Base-by-base conservation (phyloP, 1,140 invertebrate species). In the Artemia franciscana region DNA sequence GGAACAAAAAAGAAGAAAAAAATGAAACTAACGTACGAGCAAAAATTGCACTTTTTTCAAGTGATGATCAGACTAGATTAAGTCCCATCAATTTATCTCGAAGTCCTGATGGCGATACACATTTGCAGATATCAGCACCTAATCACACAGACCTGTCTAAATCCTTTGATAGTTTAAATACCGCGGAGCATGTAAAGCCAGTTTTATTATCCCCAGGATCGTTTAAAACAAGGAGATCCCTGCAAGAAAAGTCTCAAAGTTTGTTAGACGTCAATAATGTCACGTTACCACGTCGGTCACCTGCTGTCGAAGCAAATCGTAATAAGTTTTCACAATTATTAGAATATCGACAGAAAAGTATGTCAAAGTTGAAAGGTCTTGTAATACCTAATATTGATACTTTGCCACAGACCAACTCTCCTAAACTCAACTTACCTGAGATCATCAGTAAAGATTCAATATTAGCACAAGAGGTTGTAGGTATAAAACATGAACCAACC, bases 41-140 rank as follows among this genome's bases (percentile, higher is more conserved):
- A 69, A 88, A 88, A 73, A 90, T 90, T 67, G 86, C 86, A 39
- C 86, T 89, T 83, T 90, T 90, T 71, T 86, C 85, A 5, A 73
- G 71, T 15, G 70, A 71, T 58, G 71, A 70, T 5, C 69, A 67
- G 5, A 25, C 39, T 1, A 12, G 39, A 51, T 12, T 51, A 12
- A 51, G 39, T 18, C 39, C 39, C 21, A 18, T 51, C 2, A n/a
- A n/a, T n/a, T n/a, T n/a, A n/a, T 51, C 21, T 2, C 39, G 39
- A 12, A 51, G 39, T 18, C 39, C 39, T 12, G 21, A 18, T 18
- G 39, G 2, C 12, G 39, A 51, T 15, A 3, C 39, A 51, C 39
- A 18, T 12, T n/a, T n/a, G 24, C 61, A 57, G 7, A 5, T 30
- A 57, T 2, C 51, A 57, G 61, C 24, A 7, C 5, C 58, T 3